Base-by-base conservation (phyloP, 2,113 vertebrate species). In the Psilopsiagon aurifrons region DNA sequence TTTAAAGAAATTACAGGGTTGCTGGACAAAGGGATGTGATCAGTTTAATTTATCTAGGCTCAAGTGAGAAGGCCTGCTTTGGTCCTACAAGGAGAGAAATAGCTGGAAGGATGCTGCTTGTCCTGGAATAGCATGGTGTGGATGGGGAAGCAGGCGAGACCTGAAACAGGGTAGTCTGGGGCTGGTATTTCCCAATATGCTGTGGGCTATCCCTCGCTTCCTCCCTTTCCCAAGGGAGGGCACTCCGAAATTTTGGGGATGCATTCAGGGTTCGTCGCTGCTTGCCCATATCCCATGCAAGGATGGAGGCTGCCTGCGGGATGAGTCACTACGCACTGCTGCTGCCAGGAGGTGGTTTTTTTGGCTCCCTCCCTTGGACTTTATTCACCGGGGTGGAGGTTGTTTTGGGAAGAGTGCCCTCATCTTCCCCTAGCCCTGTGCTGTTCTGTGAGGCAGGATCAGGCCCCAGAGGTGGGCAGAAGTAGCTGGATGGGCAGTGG, bases 1-100 rank as follows among this genome's bases (percentile, higher is more conserved):
- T 96, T 90, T 62, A 85, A 92, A 88, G 85, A 94, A 97, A 97
- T 96, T 94, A 93, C 84, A 95, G 90, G 86, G 87, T 91, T 87
- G 90, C 88, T 75, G 95, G 96, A 83, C 95, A 91, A 92, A 95
- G 87, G 94, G 95, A 96, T 96, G 92, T 41, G 85, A 97, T 96
- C 37, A 4, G 74, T 97, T 96, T 93, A 81, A 86, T 97, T 97
- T 95, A 91, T 97, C 90, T 88, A 60, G 47, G 78, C 59, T 73
- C 66, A 43, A 63, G 51, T 4, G 0, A 84, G 52, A 74, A 17
- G 0, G 82, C 86, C 77, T 89, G 81, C 91, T 85, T 81, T 41
- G 7, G 20, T 86, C 71, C 81, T 59, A 8, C 10, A 17, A 44
- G 79, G 71, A 86, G 64, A 66, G 49, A 77, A 91, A 43, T 52